These are phyloP conservation scores for Anniella stebbinsi DNA, from an alignment of 2,797 vertebrate genomes.

Conservation along the genomic window DNA sequence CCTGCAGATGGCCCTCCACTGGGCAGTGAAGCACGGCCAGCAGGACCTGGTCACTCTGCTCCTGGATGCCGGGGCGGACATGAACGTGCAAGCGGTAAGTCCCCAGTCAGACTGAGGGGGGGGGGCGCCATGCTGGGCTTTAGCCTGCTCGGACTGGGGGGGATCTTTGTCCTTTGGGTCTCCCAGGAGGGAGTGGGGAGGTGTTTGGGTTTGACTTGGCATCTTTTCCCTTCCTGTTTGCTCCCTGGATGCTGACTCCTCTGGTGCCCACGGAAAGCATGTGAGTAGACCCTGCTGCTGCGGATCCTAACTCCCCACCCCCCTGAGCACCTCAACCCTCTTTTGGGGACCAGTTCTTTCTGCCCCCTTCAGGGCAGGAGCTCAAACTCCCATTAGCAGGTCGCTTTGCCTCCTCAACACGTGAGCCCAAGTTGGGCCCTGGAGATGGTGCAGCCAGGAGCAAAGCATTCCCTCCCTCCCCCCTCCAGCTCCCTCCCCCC, in stretches of 20 bases:
- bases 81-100: constrained; percentile 86
- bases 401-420: too few relatives aligned
- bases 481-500: too few relatives aligned
- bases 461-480: background rate
- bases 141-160: background rate
- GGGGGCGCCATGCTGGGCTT: background rate
- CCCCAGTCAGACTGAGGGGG: background rate
- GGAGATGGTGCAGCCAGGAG: background rate
- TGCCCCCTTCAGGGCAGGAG: background rate
- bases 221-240: background rate
- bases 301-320: too few relatives aligned
- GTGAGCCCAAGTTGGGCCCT: background rate
- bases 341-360: background rate
- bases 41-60: constrained; percentile 81
- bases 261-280: background rate
- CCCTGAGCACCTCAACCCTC: background rate
- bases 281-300: background rate
- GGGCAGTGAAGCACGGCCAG: constrained; percentile 87
- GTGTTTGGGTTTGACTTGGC: background rate
- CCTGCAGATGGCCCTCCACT: constrained; percentile 85
- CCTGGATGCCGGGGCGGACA: constrained; percentile 80
- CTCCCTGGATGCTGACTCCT: background rate
- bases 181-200: background rate
- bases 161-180: too few relatives aligned
- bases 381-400: background rate